Evolutionary conservation across 1,140 invertebrate species (phyloP).

Genomic region (Drosophila sp.): DNA sequence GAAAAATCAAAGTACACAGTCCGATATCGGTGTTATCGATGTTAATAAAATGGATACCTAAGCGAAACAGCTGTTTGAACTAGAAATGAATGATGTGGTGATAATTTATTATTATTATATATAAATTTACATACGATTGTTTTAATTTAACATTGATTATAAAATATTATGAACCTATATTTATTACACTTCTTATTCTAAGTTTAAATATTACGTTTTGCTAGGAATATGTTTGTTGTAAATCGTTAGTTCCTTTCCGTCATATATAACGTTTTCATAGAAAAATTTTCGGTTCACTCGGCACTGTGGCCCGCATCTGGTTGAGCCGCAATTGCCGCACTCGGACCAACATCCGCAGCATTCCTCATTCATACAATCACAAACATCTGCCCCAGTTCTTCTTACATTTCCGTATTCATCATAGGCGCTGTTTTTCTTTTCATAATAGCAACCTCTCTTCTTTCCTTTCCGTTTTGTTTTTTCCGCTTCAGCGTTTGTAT

Average conservation of each 20-base stretch:
- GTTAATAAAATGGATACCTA: not conserved
- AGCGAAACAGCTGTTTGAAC: no score
- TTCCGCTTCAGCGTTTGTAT: slow-evolving; percentile 32
- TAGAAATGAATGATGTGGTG: no score
- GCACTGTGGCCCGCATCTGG: slow-evolving; percentile 73
- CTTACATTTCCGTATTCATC: slow-evolving; percentile 74
- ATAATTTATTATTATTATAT: not conserved
- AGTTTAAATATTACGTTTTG: slow-evolving; percentile 7
- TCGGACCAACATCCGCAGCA: slow-evolving; percentile 76
- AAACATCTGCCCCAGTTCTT: slow-evolving; percentile 63
- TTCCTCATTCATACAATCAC: slow-evolving; percentile 73
- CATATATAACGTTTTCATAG: slow-evolving; percentile 74
- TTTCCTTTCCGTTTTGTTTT: slow-evolving; percentile 55
- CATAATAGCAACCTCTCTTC: slow-evolving; percentile 48
- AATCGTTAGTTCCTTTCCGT: slow-evolving; percentile 73
- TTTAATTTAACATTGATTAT: not conserved
- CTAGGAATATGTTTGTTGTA: slow-evolving; percentile 50
- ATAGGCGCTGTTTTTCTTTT: slow-evolving; percentile 55
- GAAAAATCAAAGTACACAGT: not conserved
- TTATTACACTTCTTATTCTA: not conserved
- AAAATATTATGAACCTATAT: not conserved
- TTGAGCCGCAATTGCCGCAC: slow-evolving; percentile 67
- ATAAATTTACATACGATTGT: not conserved
- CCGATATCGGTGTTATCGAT: not conserved
- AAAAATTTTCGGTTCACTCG: slow-evolving; percentile 72